Evolutionary conservation across 2,797 vertebrate genomes (phyloP), one percentile per base, ranked within the genome.

Genomic region (Podargus strigoides): DNA sequence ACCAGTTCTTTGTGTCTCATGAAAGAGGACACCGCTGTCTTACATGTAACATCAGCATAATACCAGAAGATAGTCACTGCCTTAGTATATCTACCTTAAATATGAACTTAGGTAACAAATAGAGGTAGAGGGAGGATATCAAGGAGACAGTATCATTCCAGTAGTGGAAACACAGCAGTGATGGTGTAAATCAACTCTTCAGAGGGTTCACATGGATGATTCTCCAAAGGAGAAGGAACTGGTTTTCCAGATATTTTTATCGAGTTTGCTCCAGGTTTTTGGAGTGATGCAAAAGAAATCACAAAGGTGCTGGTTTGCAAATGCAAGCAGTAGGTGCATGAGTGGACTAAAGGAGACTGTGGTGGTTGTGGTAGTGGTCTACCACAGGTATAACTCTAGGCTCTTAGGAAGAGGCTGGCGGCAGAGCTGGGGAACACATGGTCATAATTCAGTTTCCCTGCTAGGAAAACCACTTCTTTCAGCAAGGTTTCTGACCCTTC

Each of bases 171-270:
- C 64, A 28, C 56, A 69, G 70, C 85, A 44, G 64, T 12, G 47
- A 24, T 55, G 56, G 39, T 6, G 12, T 58, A 69, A 92, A 39
- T 49, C 58, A 49, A 0, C 58, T 68, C 67, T 75, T 78, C 50
- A 37, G 74, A 15, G 63, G 30, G 22, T 37, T 87, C 68, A 53
- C 56, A 3, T 1, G 3, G 32, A 18, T 63, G 72, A 16, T 80
- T 87, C 79, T 87, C 72, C 72, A 64, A 37, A 80, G 60, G 28
- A 70, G 36, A 42, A 87, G 52, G 34, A 92, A 80, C 46, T 53
- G n/a, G 7, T 78, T 87, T 92, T 46, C 64, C 60, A 42, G 75
- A 18, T 68, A 20, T 27, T 83, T 77, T 60, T 55, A 28, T 36
- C 72, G 64, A 15, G 53, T 74, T 92, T 24, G 36, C 68, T 87